Base-by-base conservation (phyloP, 2,888 invertebrate genomes). In the Cyaniris semiargus region DNA sequence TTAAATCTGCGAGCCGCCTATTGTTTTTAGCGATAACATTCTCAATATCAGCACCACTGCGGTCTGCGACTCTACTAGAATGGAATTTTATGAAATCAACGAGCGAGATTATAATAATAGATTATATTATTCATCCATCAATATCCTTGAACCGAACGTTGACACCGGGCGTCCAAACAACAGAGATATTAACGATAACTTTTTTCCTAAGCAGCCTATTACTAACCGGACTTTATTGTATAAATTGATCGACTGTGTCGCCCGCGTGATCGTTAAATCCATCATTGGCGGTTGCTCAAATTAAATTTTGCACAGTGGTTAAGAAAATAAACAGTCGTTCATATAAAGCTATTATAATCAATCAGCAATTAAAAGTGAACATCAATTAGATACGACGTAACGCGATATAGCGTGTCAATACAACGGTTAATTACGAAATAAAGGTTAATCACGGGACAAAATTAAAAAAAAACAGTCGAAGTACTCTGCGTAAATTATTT, bases 71-170 rank as follows among this genome's bases (percentile, higher is more conserved):
- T 60, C 15, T 10, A 15, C 66, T 27, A 66, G 31, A 66, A 18
- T 27, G 15, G 31, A 66, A 31, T 23, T 38, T 76, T 66, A 78
- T 76, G 75, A 74, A 74, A 78, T 70, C 75, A 70, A 79, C 77
- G 70, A 75, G 53, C 71, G 31, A 76, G 77, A 80, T 78, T 23
- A 60, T 60, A 23, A 60, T 60, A 23, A 23, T 78, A 80, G 78
- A 80, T 80, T 77, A 6, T 72, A 80, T 79, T 81, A 82, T 81
- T 82, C 70, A 79, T 77, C 60, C 75, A 79, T 83, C 78, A 81
- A 82, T 80, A 83, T 81, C 85, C 86, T 86, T 85, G 84, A 84
- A 85, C 79, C 84, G 85, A 84, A 81, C 86, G 83, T 84, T 84
- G 84, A 85, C 86, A 84, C 82, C 75, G 56, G 21, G 34, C 76